Base-by-base conservation (phyloP, 2,113 vertebrate species). In the Pycnonotus jocosus region DNA sequence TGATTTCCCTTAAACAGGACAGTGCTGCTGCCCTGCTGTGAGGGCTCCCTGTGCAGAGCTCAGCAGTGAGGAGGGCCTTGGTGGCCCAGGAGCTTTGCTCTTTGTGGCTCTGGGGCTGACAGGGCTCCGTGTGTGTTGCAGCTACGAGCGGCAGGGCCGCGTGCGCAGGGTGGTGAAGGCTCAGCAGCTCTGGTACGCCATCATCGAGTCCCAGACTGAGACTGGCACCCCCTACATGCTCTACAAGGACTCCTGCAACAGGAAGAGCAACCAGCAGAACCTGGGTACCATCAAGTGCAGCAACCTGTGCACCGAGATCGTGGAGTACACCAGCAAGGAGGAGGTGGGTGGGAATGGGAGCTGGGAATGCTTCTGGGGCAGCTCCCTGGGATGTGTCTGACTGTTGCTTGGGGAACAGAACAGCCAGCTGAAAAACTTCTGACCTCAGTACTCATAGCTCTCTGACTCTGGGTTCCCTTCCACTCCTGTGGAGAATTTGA, bases 241-340 rank as follows among this genome's bases (percentile, higher is more conserved):
- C 17, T 99, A 99, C 97, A 99, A 99, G 90, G 99, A 99, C 44
- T 98, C 99, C 45, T 99, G 99, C 97, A 99, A 99, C 56, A 94
- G 99, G 76, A 99, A 99, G 96, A 99, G 99, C 97, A 99, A 99
- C 92, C 99, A 99, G 96, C 99, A 99, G 98, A 99, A 99, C 93
- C 96, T 99, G 96, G 99, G 99, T 33, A 99, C 99, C 90, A 99
- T 99, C 96, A 99, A 99, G 64, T 99, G 98, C 96, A 99, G 99
- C 97, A 99, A 99, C 64, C 97, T 99, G 70, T 99, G 99, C 92
- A 99, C 99, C 0, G 99, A 99, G 92, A 97, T 99, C 1, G 98
- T 99, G 58, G 99, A 99, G 45, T 99, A 98, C 83, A 99, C 99
- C 64, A 99, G 99, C 98, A 97, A 98, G 31, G 99, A 99, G 6